Conservation (phyloP, 2,797 vertebrate species). For the Pteronotus mesoamericanus region DNA sequence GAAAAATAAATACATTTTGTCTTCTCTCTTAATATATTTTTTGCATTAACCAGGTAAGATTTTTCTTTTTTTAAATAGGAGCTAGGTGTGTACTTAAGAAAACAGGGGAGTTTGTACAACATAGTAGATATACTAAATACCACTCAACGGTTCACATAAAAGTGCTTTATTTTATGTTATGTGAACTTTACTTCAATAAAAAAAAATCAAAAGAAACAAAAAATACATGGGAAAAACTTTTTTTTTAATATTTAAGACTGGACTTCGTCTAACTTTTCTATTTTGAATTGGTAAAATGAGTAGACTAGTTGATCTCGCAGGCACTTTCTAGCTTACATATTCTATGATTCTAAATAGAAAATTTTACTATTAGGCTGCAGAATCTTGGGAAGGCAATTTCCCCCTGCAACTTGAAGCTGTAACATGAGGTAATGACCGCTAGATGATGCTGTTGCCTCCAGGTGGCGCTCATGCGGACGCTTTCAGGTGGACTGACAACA, state of each 20-base stretch:
- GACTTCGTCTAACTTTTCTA: background rate
- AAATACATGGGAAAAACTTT: background rate
- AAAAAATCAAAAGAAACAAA: background rate
- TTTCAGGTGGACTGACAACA: background rate
- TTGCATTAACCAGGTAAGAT: background rate
- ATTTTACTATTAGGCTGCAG: background rate
- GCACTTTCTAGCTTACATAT: background rate
- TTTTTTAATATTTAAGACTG: background rate
- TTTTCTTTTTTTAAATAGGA: background rate
- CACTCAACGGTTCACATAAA: background rate
- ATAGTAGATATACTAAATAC: background rate
- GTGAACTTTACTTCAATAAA: background rate
- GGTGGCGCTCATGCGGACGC: background rate
- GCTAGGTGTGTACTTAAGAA: background rate
- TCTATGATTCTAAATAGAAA: background rate
- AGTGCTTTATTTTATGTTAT: background rate
- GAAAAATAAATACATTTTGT: background rate
- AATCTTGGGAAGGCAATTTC: background rate
- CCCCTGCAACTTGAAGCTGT: background rate
- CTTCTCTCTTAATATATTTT: background rate
- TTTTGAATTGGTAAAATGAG: conserved; percentile 15
- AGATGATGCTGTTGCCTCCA: background rate
- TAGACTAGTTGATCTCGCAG: background rate
- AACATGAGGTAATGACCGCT: background rate
- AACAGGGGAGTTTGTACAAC: background rate